Base-by-base conservation (phyloP, 2,888 invertebrate species). In the Drosophila phalerata region DNA sequence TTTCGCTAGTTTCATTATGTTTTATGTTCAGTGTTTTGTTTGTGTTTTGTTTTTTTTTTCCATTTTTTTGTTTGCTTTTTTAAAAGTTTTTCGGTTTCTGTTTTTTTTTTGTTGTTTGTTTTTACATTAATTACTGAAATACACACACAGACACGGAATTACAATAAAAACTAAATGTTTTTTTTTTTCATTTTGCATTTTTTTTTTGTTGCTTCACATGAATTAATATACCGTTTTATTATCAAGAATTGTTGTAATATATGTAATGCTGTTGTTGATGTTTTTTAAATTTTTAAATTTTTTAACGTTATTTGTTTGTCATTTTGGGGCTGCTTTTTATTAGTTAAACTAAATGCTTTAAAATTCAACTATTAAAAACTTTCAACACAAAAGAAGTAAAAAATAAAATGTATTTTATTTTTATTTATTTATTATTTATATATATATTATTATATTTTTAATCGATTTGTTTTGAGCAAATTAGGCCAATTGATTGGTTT, bases 61-160 rank as follows among this genome's bases (percentile, higher is more conserved):
- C 43, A 63, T 81, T 77, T 49, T 65, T 73, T 57, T 56, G 45
- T 56, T 56, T 11, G 56, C 5, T 38, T 63, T 63, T 63, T 82
- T 85, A 69, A 68, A 49, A 58, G 66, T 66, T 84, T 81, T 77
- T 72, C 71, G 69, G 53, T 48, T 72, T 52, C 67, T 65, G 38
- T 56, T 60, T 69, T 13, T 38, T 45, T 58, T 62, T 57, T 67
- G 47, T 66, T 64, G n/a, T n/a, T n/a, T n/a, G n/a, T 61, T 58
- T 70, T 74, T 87, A 87, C 81, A 87, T 73, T 84, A 79, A 87
- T 87, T 86, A 88, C 87, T 86, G 89, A 86, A 89, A 81, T 90
- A 89, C 90, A 86, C 89, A 88, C 90, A 88, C 89, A 90, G 84
- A 88, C 90, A 88, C 82, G 87, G 83, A 90, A 86, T 86, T 86